Percentiles rank a stretch among this genome's conserved stretches.
phyloP scores from a whole-genome alignment of 2,113 vertebrate species.

The Upupa epops region DNA sequence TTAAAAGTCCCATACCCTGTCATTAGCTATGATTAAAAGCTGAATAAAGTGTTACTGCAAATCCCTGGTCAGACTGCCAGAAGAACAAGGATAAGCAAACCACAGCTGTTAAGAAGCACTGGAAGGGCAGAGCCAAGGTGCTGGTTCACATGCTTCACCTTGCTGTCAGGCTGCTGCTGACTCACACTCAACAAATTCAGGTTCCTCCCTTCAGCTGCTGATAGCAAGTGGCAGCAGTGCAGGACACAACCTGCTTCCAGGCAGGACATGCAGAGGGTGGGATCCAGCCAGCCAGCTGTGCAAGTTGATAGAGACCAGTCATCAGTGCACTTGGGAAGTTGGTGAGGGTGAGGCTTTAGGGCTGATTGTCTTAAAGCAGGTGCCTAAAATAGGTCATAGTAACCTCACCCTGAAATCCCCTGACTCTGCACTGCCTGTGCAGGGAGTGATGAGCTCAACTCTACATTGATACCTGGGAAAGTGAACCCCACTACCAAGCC shows the following conservation, averaged over 20 bases:
- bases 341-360: not conserved
- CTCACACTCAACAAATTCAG: not conserved
- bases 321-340: not conserved
- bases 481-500: not conserved
- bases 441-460: not conserved
- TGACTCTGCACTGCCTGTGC: not conserved
- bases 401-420: not conserved
- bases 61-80: not conserved
- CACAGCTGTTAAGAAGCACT: not conserved
- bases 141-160: not conserved
- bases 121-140: not conserved
- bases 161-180: not conserved
- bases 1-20: not conserved
- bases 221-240: not conserved
- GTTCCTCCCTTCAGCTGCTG: not conserved
- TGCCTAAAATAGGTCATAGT: not conserved
- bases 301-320: not conserved
- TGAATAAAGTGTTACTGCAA: not conserved
- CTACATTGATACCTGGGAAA: not conserved
- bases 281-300: not conserved
- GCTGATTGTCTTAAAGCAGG: not conserved
- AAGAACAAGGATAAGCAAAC: not conserved
- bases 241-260: not conserved
- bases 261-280: not conserved
- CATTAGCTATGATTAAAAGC: constrained; percentile 42